Evolutionary conservation across 2,888 invertebrate species (phyloP).

Genomic region (Seira musarum): DNA sequence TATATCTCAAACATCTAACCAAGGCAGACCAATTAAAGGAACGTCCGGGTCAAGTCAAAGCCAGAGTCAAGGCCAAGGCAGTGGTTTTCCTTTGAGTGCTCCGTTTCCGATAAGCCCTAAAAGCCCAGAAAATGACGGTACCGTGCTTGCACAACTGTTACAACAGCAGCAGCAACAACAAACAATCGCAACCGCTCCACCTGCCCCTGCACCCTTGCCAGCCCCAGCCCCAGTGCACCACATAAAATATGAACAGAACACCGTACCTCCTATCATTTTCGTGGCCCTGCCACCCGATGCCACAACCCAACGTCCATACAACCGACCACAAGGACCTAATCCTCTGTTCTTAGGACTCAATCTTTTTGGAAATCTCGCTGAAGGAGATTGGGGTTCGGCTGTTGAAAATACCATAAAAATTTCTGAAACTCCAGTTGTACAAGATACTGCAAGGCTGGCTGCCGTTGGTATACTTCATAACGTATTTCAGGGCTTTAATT

Average conservation of each 20-base stretch:
- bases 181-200: not conserved
- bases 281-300: not conserved
- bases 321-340: not conserved
- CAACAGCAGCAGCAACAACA: slow-evolving; percentile 1
- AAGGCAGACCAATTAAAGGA: not conserved
- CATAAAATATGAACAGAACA: not conserved
- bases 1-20: not conserved
- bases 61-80: not conserved
- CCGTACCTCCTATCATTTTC: not conserved
- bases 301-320: not conserved
- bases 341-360: not conserved
- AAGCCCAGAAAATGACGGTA: not conserved
- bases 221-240: not conserved
- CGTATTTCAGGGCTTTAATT: slow-evolving; percentile 29
- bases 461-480: slow-evolving; percentile 29
- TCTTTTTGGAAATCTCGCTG: slow-evolving; percentile 27
- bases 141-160: not conserved
- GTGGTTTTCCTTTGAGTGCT: not conserved
- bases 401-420: slow-evolving; percentile 42
- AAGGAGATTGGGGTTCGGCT: slow-evolving; percentile 32
- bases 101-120: not conserved
- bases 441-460: slow-evolving; percentile 34
- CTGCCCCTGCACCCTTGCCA: not conserved
- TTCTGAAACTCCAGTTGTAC: slow-evolving; percentile 22
- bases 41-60: not conserved